A percentile compares a stretch with the other conserved stretches of the same genome.
Evolutionary conservation across 2,888 invertebrate species (phyloP).

Genomic region (Drosophila gaucha): DNA sequence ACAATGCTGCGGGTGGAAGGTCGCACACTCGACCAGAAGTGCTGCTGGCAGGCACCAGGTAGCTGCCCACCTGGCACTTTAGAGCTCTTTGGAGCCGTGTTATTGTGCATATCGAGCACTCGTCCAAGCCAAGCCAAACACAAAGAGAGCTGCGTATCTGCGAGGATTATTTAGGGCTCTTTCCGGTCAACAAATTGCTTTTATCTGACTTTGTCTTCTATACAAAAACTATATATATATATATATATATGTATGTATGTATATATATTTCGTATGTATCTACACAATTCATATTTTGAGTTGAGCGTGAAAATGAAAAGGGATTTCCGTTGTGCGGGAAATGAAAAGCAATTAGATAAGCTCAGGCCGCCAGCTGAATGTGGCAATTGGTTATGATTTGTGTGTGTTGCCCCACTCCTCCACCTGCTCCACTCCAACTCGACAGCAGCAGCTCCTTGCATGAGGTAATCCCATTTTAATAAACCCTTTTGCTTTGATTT

Average conservation of each 20-base stretch:
- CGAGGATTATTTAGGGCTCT: constrained; percentile 49
- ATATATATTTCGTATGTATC: constrained; percentile 2
- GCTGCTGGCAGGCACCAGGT: constrained; percentile 24
- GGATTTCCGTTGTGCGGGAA: constrained; percentile 50
- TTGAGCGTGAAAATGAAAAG: constrained; percentile 65
- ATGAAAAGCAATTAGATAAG: constrained; percentile 75
- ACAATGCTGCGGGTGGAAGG: constrained; percentile 42
- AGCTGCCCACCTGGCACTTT: constrained; percentile 58
- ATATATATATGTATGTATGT: constrained; percentile 10
- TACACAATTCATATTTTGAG: constrained; percentile 63
- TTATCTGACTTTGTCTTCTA: constrained; percentile 44
- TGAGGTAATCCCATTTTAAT: not conserved
- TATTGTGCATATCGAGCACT: constrained; percentile 71
- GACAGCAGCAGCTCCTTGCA: not conserved
- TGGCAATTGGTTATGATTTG: constrained; percentile 59
- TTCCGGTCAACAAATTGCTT: constrained; percentile 64
- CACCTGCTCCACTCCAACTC: constrained; percentile 14
- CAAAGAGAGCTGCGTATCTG: constrained; percentile 35
- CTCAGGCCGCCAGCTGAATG: constrained; percentile 46
- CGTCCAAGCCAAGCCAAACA: constrained; percentile 15
- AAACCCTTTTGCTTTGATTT: constrained; percentile 14
- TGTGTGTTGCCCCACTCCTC: not conserved
- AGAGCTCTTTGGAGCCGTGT: constrained; percentile 69
- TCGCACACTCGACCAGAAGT: constrained; percentile 49
- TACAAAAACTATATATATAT: constrained; percentile 13